Evolutionary conservation across 2,113 vertebrate genomes (phyloP).

Genomic region (Neotoma lepida): DNA sequence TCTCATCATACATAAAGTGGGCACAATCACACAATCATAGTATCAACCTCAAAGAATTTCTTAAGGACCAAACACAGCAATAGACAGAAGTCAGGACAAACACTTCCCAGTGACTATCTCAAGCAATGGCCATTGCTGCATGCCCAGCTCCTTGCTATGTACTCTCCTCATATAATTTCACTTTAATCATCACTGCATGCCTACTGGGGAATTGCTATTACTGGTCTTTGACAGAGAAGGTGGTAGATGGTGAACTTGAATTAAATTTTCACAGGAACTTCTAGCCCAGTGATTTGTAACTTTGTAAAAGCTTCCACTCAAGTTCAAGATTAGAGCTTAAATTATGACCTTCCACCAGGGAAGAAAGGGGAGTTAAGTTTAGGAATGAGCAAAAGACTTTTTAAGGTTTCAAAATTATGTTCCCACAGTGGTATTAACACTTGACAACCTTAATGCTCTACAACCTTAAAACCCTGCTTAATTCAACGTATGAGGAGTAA

Average conservation of each 20-base stretch:
- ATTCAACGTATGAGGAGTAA: conserved; percentile 71
- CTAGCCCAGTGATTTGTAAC: conserved; percentile 64
- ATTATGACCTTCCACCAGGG: conserved; percentile 53
- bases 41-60: background rate
- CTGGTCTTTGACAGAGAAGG: conserved; percentile 60
- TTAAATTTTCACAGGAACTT: conserved; percentile 71
- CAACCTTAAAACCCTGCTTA: conserved; percentile 75
- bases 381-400: conserved; percentile 69
- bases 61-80: background rate
- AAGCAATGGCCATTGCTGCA: background rate
- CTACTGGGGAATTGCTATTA: conserved; percentile 42
- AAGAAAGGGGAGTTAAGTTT: conserved; percentile 58
- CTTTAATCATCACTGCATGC: conserved; percentile 49
- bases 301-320: conserved; percentile 71
- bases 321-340: conserved; percentile 71
- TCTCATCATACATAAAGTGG: background rate
- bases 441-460: conserved; percentile 75
- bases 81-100: background rate
- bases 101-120: background rate
- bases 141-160: background rate
- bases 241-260: conserved; percentile 43
- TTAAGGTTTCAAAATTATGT: conserved; percentile 78
- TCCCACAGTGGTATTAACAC: conserved; percentile 71
- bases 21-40: background rate
- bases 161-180: background rate